A percentile compares a stretch with the other conserved stretches of the same genome.
These are phyloP conservation scores for Synergus gifuensis DNA, from an alignment of 2,888 invertebrate genomes.

Conservation along the genomic window DNA sequence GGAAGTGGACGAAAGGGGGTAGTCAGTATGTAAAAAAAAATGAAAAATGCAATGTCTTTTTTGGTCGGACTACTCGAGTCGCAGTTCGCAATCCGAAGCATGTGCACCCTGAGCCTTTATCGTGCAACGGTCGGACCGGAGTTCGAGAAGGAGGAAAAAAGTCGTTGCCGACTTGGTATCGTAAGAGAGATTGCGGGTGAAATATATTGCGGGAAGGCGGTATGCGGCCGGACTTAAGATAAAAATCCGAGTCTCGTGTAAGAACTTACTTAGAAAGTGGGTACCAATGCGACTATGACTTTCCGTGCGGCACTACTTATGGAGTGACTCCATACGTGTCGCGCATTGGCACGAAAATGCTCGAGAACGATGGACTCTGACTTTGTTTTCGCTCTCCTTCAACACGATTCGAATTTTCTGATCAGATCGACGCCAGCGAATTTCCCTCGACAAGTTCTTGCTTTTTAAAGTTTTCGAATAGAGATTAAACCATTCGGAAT, in stretches of 20 bases:
- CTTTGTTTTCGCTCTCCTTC: neutral
- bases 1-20: neutral
- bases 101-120: slow-evolving; percentile 40
- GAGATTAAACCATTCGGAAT: neutral
- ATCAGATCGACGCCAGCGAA: neutral
- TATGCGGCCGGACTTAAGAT: slow-evolving; percentile 38
- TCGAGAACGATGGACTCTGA: neutral
- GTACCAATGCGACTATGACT: slow-evolving; percentile 25
- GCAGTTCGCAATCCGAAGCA: slow-evolving; percentile 37
- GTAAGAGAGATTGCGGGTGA: slow-evolving; percentile 40
- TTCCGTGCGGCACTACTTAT: slow-evolving; percentile 30
- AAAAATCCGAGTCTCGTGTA: slow-evolving; percentile 41
- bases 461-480: neutral
- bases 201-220: slow-evolving; percentile 41
- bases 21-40: neutral
- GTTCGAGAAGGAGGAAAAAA: slow-evolving; percentile 39
- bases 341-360: slow-evolving; percentile 22
- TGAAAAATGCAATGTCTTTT: slow-evolving; percentile 29
- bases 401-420: neutral
- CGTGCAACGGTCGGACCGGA: slow-evolving; percentile 31
- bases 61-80: slow-evolving; percentile 20
- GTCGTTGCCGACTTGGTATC: slow-evolving; percentile 20
- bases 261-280: slow-evolving; percentile 41
- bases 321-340: neutral
- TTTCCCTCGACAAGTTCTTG: neutral